Evolutionary conservation across 92 coral and sea anemone species (phyloP), one percentile per base, ranked within the genome.

Genomic region (Ricordea florida): DNA sequence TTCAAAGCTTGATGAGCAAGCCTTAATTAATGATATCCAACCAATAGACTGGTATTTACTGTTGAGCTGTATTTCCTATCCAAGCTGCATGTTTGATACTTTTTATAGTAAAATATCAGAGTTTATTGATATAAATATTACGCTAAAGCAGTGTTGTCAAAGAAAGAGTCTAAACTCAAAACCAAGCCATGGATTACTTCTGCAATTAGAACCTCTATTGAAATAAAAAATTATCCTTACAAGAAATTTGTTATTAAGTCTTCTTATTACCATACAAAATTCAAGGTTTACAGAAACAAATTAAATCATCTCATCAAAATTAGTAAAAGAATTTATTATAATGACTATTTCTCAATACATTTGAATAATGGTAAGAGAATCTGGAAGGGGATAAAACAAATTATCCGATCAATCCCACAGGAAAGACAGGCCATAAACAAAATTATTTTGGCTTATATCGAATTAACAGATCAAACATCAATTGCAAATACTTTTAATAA

Each of bases 331-430:
- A 42, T 20, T 16, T 64, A 42, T 64, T 64, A 40, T 41, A 73
- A 62, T 72, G 43, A 59, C 8, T 82, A 60, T 73, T 82, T 82
- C 32, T 51, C 38, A 59, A 38, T 57, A 16, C n/a, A 72, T 40
- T 27, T 55, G 34, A 53, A 42, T 72, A 42, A 73, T 40, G 66
- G 70, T 41, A 73, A 82, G 34, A 72, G 55, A 36, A 55, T 82
- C n/a, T 82, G 87, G 82, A 72, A 65, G 48, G 87, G 76, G 17
- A 82, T 82, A 5, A 82, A 53, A 62, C 82, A 82, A 66, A 82
- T 82, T 40, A 52, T 74, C 14, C 57, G 28, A 31, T 15, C 40
- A 27, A 79, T 50, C 32, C 10, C 67, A 51, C 42, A 40, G 55
- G 48, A 16, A 26, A 66, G 21, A 3, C 42, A 53, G 26, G 46